Base-by-base conservation (phyloP, 1,140 invertebrate genomes). In the Luehdorfia chinensis region DNA sequence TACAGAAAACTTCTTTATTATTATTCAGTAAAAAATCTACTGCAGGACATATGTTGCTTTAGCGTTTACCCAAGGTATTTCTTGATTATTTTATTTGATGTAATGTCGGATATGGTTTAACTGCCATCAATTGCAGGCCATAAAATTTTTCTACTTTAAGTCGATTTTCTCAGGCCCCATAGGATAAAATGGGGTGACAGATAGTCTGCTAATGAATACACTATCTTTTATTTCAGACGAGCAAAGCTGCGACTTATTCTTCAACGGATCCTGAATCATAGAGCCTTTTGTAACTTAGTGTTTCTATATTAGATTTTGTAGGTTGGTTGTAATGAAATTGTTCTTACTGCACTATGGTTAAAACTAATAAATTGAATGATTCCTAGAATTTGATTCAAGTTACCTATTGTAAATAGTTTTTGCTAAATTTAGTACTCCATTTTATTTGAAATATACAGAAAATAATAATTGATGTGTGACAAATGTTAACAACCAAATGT, bases 261-360 rank as follows among this genome's bases (percentile, higher is more conserved):
- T 73, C 76, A 7, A 72, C 62, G 25, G 73, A 84, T 54, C 66
- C 67, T 3, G 76, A 80, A 56, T 69, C 73, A 32, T 79, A 76
- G 50, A 56, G 14, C 11, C 16, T 43, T 19, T 8, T 14, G 41
- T 12, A 36, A 37, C 19, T 7, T 11, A 8, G n/a, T 39, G 14
- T 39, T 49, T 43, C 28, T 34, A 13, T 32, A 41, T n/a, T 27
- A 27, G 14, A 11, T 23, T 39, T 49, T 32, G 31, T 43, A 4
- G 8, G 13, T 50, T 12, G 30, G 30, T 12, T 31, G 6, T 1
- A 31, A 13, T 31, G n/a, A 1, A 31, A 27, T 2, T 14, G 15
- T 36, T 36, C 5, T 21, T 25, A 4, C 13, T 4, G 13, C 15
- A 12, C 11, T 37, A 39, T 27, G 4, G 8, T 27, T 27, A 8